phyloP scores from a whole-genome alignment of 2,113 vertebrate species.

The Silurus asotus region DNA sequence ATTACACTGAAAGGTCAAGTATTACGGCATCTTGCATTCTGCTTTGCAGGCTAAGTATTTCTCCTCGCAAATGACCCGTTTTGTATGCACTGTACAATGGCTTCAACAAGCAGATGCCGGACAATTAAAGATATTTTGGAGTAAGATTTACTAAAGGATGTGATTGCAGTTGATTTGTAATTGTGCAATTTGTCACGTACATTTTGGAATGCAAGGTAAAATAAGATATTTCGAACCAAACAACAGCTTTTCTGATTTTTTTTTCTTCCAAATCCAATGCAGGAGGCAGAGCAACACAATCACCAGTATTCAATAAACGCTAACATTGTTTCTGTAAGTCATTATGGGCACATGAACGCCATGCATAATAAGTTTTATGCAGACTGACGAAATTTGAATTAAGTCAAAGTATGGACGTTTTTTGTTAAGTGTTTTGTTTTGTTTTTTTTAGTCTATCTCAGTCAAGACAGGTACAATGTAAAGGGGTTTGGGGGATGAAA shows the following conservation, averaged over 20 bases:
- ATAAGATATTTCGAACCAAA: slow-evolving; percentile 41
- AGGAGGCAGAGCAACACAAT: background rate
- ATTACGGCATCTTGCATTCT: slow-evolving; percentile 98
- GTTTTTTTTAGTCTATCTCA: background rate
- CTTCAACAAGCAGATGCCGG: slow-evolving; percentile 90
- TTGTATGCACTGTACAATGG: slow-evolving; percentile 91
- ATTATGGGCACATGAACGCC: background rate
- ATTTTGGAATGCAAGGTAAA: slow-evolving; percentile 58
- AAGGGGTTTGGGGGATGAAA: no score
- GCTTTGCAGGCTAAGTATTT: slow-evolving; percentile 99
- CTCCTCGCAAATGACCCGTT: slow-evolving; percentile 96
- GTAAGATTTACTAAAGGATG: slow-evolving; percentile 90
- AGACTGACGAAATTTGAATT: background rate
- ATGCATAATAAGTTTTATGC: background rate
- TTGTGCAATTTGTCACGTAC: slow-evolving; percentile 80
- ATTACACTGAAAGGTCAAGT: slow-evolving; percentile 99
- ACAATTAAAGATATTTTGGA: slow-evolving; percentile 98
- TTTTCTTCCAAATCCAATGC: background rate
- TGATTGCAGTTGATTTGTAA: slow-evolving; percentile 95
- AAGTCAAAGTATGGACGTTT: background rate
- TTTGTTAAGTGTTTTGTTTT: background rate
- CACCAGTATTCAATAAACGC: background rate
- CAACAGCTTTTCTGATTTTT: background rate
- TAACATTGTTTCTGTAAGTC: background rate
- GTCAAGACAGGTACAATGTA: slow-evolving; percentile 3